A percentile compares a stretch with the other conserved stretches of the same genome.
Evolutionary conservation across 1,140 invertebrate species (phyloP).

Genomic region (Drosophila pseudoobscura): DNA sequence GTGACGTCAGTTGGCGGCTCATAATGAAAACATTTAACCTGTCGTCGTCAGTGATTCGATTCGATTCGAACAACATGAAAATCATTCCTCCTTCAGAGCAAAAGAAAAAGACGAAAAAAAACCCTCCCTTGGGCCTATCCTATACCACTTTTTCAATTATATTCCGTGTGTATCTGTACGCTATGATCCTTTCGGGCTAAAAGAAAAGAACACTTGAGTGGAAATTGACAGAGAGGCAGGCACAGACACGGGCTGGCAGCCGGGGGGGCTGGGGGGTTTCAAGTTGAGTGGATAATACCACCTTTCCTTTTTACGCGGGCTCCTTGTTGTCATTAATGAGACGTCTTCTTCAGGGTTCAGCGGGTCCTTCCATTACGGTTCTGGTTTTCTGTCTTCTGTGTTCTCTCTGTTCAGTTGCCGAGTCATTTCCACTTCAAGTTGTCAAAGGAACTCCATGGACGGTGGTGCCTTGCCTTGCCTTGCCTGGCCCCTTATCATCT

Average conservation of each 20-base stretch:
- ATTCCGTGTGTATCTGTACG: slow-evolving; percentile 43
- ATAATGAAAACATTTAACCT: slow-evolving; percentile 83
- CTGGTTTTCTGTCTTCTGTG: slow-evolving; percentile 9
- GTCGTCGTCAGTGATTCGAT: slow-evolving; percentile 67
- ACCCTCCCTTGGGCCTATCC: slow-evolving; percentile 29
- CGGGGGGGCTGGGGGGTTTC: slow-evolving; percentile 11
- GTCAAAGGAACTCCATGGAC: slow-evolving; percentile 56
- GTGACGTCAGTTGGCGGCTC: slow-evolving; percentile 57
- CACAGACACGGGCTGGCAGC: not conserved
- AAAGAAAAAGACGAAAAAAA: not conserved
- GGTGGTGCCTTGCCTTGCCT: slow-evolving; percentile 16
- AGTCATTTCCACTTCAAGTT: slow-evolving; percentile 81
- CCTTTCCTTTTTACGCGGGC: slow-evolving; percentile 71
- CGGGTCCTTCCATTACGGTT: not conserved
- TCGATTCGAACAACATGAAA: slow-evolving; percentile 55
- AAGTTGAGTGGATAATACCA: slow-evolving; percentile 75
- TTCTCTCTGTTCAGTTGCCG: slow-evolving; percentile 24
- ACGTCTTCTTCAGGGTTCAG: slow-evolving; percentile 69
- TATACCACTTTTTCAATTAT: slow-evolving; percentile 65
- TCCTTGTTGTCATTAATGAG: slow-evolving; percentile 83
- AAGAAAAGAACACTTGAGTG: slow-evolving; percentile 51
- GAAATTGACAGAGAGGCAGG: slow-evolving; percentile 64
- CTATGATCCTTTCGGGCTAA: slow-evolving; percentile 63
- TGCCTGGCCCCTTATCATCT: slow-evolving; percentile 51
- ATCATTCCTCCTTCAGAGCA: slow-evolving; percentile 31